Percentiles rank a stretch among this genome's conserved stretches.
phyloP scores from a whole-genome alignment of 35 echinoderm and acorn worm genomes.

The Lytechinus pictus region DNA sequence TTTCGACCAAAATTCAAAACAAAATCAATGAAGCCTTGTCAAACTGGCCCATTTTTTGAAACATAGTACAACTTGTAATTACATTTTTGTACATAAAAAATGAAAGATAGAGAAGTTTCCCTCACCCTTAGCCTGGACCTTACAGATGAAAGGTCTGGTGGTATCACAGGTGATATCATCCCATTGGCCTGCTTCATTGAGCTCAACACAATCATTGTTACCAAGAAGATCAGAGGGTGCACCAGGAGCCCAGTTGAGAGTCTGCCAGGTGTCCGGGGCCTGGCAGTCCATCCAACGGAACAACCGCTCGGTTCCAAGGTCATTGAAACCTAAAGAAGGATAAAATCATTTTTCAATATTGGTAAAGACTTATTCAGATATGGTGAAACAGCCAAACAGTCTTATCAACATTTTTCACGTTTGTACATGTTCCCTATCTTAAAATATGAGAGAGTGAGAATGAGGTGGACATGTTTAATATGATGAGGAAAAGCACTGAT shows the following conservation, averaged over 20 bases:
- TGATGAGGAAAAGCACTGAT: too few species aligned
- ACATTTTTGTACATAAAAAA: too few species aligned
- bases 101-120: not conserved
- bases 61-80: too few species aligned
- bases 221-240: slow-evolving; percentile 47
- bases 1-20: too few species aligned
- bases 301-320: slow-evolving; percentile 58
- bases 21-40: too few species aligned
- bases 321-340: slow-evolving; percentile 64
- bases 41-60: too few species aligned
- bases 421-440: too few species aligned
- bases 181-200: slow-evolving; percentile 60
- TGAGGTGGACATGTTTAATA: too few species aligned
- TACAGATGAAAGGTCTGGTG: slow-evolving; percentile 64
- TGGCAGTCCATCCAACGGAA: slow-evolving; percentile 80
- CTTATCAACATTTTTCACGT: too few species aligned
- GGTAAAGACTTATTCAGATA: not conserved
- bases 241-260: slow-evolving; percentile 63
- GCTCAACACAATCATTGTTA: slow-evolving; percentile 69
- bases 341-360: not conserved
- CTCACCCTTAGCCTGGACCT: slow-evolving; percentile 70
- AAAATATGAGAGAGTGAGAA: too few species aligned
- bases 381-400: too few species aligned
- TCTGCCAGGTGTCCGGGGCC: slow-evolving; percentile 45
- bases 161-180: slow-evolving; percentile 58